Evolutionary conservation across 35 echinoderm and acorn worm genomes (phyloP).

Genomic region (Holothuria glaberrima): DNA sequence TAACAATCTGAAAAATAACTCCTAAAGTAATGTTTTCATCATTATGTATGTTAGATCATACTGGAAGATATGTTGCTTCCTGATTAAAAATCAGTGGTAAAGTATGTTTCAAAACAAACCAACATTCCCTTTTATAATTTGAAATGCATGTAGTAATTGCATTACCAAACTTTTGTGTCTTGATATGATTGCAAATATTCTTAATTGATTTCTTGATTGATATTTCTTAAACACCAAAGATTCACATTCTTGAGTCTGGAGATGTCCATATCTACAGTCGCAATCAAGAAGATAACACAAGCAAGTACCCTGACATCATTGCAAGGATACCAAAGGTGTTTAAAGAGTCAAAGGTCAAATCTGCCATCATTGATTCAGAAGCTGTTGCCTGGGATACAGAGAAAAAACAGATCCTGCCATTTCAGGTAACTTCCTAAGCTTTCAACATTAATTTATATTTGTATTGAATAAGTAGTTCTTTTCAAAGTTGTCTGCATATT

Average conservation of each 20-base stretch:
- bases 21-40: too few relatives aligned
- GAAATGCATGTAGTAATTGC: too few relatives aligned
- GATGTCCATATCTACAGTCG: conserved; percentile 94
- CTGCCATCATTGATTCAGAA: conserved; percentile 89
- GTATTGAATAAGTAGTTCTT: neutral
- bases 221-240: conserved; percentile 43
- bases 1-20: too few relatives aligned
- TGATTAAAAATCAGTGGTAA: too few relatives aligned
- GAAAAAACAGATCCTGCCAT: conserved; percentile 95
- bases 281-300: conserved; percentile 95
- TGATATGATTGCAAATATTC: too few relatives aligned
- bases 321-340: conserved; percentile 62
- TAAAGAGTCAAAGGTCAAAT: conserved; percentile 60
- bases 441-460: neutral
- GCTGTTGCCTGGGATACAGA: conserved; percentile 93
- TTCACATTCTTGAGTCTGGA: conserved; percentile 88
- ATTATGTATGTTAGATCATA: too few relatives aligned
- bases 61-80: too few relatives aligned
- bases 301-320: conserved; percentile 98
- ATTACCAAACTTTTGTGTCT: too few relatives aligned
- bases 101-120: too few relatives aligned
- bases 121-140: too few relatives aligned
- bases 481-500: too few relatives aligned
- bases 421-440: conserved; percentile 56
- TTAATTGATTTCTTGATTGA: too few relatives aligned